These are phyloP conservation scores for Phataginus tetradactyla DNA, from an alignment of 2,797 vertebrate genomes.

Conservation along the genomic window DNA sequence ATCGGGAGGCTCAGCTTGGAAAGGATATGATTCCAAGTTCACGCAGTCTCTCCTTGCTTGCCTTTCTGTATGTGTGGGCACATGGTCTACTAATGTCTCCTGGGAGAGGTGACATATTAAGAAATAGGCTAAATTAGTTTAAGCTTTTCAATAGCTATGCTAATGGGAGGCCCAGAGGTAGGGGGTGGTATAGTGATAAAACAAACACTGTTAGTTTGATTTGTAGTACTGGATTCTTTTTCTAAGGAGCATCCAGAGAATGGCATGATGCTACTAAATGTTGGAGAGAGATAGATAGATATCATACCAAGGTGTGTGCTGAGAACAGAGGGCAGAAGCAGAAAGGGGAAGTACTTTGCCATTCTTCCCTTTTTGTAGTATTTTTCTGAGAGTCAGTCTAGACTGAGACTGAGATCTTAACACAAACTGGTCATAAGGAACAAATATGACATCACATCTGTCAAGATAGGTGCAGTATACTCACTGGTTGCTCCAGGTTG, in stretches of 20 bases:
- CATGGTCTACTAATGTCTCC: not conserved
- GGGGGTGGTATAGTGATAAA: not conserved
- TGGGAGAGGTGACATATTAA: not conserved
- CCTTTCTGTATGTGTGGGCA: not conserved
- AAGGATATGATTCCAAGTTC: not conserved
- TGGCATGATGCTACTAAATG: not conserved
- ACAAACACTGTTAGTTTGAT: not conserved
- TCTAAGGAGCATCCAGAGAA: not conserved
- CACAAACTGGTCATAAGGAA: not conserved
- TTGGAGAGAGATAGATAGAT: not conserved
- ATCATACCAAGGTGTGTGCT: not conserved
- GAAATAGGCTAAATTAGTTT: not conserved
- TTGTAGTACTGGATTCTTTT: not conserved
- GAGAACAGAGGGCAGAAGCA: not conserved
- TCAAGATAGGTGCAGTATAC: not conserved
- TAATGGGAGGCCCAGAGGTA: not conserved
- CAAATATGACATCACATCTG: not conserved
- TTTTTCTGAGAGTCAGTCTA: not conserved
- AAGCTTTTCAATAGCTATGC: not conserved
- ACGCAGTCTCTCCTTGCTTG: not conserved
- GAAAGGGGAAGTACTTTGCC: not conserved
- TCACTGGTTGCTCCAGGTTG: not conserved
- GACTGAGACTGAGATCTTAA: not conserved
- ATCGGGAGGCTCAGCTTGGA: not conserved
- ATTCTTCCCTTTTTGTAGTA: not conserved